Conservation (phyloP, 2,113 vertebrate genomes). For the Eurystomus gularis region DNA sequence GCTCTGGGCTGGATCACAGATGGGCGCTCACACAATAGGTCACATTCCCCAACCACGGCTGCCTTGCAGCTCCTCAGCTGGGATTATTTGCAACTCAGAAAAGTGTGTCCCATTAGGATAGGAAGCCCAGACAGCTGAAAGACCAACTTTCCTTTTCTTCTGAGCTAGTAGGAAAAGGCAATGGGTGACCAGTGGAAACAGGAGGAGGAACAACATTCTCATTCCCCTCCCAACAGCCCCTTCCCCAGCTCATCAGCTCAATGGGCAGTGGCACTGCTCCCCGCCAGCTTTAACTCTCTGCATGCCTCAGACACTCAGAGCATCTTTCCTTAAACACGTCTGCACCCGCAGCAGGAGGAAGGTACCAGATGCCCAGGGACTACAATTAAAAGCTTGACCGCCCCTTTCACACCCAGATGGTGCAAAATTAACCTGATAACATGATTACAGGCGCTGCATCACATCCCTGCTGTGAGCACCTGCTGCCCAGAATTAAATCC, state of each 20-base stretch:
- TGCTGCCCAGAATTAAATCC: conserved; percentile 7
- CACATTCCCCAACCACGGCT: background rate
- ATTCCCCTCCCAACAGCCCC: background rate
- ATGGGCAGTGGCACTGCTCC: background rate
- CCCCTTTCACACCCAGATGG: conserved; percentile 31
- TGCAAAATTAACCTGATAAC: background rate
- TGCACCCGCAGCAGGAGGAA: background rate
- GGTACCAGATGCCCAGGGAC: background rate
- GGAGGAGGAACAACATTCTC: background rate
- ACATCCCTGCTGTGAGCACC: background rate
- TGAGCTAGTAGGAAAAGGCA: background rate
- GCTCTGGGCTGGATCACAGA: background rate
- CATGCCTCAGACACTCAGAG: background rate
- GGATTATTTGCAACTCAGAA: background rate
- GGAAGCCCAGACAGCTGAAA: background rate
- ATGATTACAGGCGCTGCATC: background rate
- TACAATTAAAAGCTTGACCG: background rate
- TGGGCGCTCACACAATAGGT: background rate
- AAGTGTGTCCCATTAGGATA: fast-evolving
- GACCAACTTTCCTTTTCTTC: background rate
- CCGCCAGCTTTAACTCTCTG: background rate
- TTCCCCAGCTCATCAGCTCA: background rate
- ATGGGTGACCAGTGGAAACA: background rate
- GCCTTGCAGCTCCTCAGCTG: background rate
- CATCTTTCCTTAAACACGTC: fast-evolving